Evolutionary conservation across 2,113 vertebrate species (phyloP), one percentile per base, ranked within the genome.

Genomic region (Hypocryptadius cinnamomeus): DNA sequence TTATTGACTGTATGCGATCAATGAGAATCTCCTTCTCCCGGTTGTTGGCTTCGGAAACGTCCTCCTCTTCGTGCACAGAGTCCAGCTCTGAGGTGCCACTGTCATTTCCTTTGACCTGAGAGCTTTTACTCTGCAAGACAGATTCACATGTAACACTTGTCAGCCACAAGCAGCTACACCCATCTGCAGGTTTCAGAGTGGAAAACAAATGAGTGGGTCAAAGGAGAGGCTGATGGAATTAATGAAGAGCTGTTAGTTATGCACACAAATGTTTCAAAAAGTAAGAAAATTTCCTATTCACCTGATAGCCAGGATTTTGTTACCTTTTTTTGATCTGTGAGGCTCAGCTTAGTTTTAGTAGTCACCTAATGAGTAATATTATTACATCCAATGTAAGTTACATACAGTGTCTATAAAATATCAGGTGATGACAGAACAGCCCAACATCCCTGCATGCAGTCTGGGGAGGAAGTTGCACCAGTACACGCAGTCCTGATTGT

Each of bases 1-100:
- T 99, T 96, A 99, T 99, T 30, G 98, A 99, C 96, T 99, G 98
- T 85, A 99, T 98, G 37, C 98, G 98, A 50, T 99, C 98, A 1
- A 99, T 97, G 95, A 99, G 97, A 73, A 98, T 98, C 94, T 98
- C 98, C 94, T 98, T 98, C 47, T 98, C 98, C 2, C 95, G 93
- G 39, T 98, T 98, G 57, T 98, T 98, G 1, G 98, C 98, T 0
- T 98, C 98, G 1, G 98, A 97, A 54, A 98, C 97, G 1, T 98
- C 98, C 88, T 98, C 98, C 6, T 99, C 98, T 25, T 99, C 98
- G 0, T 95, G 98, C 35, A 99, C 97, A 0, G 51, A 97, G 31
- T 96, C 93, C 80, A 99, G 98, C 57, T 97, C 97, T 4, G 97
- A 76, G 81, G 53, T 56, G 50, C 87, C n/a, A 10, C 77, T n/a